These are phyloP conservation scores for Acinonyx jubatus DNA, from an alignment of 2,113 vertebrate genomes.

Conservation along the genomic window DNA sequence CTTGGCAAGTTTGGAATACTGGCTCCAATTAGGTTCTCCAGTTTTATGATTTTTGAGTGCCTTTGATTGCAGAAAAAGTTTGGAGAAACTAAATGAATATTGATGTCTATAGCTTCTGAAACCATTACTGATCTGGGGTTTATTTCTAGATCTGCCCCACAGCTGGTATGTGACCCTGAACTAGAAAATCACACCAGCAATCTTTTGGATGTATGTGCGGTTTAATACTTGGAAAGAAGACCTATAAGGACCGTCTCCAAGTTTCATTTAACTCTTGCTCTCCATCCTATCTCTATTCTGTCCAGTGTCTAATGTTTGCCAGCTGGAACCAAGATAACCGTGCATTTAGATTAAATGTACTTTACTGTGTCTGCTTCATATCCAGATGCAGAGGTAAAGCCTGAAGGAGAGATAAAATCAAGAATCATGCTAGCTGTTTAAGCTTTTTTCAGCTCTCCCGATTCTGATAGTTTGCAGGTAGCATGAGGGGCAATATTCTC, in stretches of 20 bases:
- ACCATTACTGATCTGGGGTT: not conserved
- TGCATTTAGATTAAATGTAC: not conserved
- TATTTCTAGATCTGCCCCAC: not conserved
- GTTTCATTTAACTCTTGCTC: not conserved
- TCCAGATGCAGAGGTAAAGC: not conserved
- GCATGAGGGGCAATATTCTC: not conserved
- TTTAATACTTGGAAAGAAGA: not conserved
- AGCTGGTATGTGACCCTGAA: not conserved
- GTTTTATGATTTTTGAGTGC: not conserved
- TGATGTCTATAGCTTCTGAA: not conserved
- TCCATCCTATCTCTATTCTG: not conserved
- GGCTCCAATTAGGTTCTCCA: not conserved
- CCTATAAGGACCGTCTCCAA: not conserved
- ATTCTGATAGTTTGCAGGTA: not conserved
- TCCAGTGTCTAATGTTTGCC: not conserved
- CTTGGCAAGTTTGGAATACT: not conserved
- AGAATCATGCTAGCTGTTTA: not conserved
- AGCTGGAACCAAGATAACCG: not conserved
- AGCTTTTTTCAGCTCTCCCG: not conserved
- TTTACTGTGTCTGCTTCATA: not conserved
- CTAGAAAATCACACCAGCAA: not conserved
- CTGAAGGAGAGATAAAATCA: not conserved
- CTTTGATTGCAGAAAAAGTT: slow-evolving; percentile 1
- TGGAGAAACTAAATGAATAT: not conserved
- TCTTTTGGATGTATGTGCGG: not conserved